A percentile compares a stretch with the other conserved stretches of the same genome.
These are phyloP conservation scores for Mycteria americana DNA, from an alignment of 2,797 vertebrate genomes.

Conservation along the genomic window DNA sequence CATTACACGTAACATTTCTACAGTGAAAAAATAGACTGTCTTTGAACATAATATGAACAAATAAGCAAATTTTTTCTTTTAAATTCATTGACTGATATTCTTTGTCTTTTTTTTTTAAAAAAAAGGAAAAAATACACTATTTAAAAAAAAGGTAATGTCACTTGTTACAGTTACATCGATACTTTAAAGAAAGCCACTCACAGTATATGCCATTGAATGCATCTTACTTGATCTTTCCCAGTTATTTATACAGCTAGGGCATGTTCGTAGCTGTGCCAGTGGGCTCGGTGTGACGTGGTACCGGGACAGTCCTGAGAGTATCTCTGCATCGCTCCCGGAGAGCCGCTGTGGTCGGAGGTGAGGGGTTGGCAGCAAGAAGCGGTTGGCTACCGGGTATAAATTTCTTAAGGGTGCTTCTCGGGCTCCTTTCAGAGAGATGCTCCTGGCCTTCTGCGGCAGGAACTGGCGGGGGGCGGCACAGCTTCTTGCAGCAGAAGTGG, in stretches of 20 bases:
- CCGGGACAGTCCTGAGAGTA: neutral
- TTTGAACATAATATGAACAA: constrained; percentile 93
- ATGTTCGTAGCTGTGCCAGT: neutral
- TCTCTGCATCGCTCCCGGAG: neutral
- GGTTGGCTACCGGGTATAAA: fast-evolving
- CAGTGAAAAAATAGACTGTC: constrained; percentile 97
- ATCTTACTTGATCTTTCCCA: constrained; percentile 12
- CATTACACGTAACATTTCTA: constrained; percentile 85
- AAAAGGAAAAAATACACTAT: constrained; percentile 84
- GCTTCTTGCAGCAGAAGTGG: neutral
- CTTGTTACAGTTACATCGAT: constrained; percentile 70
- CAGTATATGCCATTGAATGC: constrained; percentile 9
- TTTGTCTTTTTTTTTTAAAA: constrained; percentile 71
- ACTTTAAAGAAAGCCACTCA: constrained; percentile 72
- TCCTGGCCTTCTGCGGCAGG: neutral
- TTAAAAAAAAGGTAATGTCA: constrained; percentile 81
- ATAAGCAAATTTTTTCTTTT: constrained; percentile 79
- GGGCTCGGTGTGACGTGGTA: neutral
- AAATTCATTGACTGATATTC: constrained; percentile 74
- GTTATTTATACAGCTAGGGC: constrained; percentile 21
- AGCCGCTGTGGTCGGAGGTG: neutral
- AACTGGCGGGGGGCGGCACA: neutral
- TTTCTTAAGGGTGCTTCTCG: neutral
- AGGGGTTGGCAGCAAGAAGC: neutral
- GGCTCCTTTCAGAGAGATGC: neutral